Evolutionary conservation across 2,113 vertebrate genomes (phyloP).

Genomic region (Laticauda laticaudata): DNA sequence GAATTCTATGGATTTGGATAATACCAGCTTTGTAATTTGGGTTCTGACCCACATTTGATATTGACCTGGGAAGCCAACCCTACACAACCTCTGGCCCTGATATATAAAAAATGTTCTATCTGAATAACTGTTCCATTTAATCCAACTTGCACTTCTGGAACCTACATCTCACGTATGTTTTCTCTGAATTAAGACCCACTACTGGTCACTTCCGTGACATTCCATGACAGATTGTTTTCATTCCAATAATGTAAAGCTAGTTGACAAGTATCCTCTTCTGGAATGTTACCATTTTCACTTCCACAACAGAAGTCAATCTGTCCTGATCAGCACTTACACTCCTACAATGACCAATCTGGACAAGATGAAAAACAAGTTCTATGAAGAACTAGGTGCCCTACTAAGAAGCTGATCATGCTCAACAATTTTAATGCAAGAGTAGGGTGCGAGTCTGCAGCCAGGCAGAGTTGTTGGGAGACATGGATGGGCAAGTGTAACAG

Average conservation of each 20-base stretch:
- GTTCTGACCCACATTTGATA: background rate
- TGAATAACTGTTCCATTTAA: background rate
- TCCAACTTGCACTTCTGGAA: background rate
- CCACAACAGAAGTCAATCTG: background rate
- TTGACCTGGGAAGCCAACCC: background rate
- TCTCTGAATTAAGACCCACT: background rate
- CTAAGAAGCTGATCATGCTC: background rate
- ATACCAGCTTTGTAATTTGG: background rate
- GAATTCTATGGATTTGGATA: background rate
- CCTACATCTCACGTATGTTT: background rate
- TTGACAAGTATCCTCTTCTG: background rate
- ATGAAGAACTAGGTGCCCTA: background rate
- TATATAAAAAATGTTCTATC: background rate
- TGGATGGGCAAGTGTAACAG: background rate
- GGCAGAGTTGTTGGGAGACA: background rate
- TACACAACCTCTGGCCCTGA: background rate
- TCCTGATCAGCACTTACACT: background rate
- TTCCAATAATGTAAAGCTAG: background rate
- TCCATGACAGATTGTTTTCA: background rate
- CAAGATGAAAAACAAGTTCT: background rate
- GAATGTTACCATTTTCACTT: background rate
- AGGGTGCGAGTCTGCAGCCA: background rate
- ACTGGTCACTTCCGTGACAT: background rate
- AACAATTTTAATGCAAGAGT: background rate
- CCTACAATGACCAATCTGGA: background rate